phyloP scores from a whole-genome alignment of 1,140 invertebrate genomes.

The Dendrolimus punctatus region DNA sequence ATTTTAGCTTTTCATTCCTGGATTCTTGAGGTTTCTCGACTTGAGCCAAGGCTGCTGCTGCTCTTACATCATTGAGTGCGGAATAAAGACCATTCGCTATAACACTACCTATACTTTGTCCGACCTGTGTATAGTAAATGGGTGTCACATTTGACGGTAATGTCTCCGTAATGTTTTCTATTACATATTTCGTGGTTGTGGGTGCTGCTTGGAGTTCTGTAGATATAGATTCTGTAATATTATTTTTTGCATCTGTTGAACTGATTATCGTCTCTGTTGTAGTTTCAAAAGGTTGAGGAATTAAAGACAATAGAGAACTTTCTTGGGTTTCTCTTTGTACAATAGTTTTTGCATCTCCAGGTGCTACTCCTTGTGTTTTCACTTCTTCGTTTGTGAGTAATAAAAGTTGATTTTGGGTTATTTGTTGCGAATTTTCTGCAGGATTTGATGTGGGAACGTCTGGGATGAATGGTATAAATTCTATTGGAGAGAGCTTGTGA shows the following conservation, averaged over 20 bases:
- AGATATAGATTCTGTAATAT: slow-evolving; percentile 27
- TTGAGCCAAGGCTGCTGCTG: slow-evolving; percentile 36
- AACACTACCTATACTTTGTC: slow-evolving; percentile 39
- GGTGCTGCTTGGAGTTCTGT: slow-evolving; percentile 30
- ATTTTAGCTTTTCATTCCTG: slow-evolving; percentile 18
- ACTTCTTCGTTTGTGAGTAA: slow-evolving; percentile 52
- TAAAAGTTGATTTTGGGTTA: slow-evolving; percentile 38
- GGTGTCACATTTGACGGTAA: slow-evolving; percentile 34
- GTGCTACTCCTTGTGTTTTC: slow-evolving; percentile 45
- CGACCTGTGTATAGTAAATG: slow-evolving; percentile 51
- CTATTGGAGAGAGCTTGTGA: too few species aligned
- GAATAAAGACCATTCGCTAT: slow-evolving; percentile 53
- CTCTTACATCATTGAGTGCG: slow-evolving; percentile 50
- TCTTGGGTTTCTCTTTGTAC: slow-evolving; percentile 53
- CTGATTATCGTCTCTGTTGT: slow-evolving; percentile 34
- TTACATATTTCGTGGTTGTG: slow-evolving; percentile 34
- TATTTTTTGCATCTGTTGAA: slow-evolving; percentile 30
- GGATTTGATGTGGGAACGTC: slow-evolving; percentile 52
- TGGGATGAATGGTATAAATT: slow-evolving; percentile 52
- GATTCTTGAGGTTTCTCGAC: slow-evolving; percentile 24
- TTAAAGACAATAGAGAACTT: slow-evolving; percentile 30
- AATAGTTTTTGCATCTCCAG: slow-evolving; percentile 35
- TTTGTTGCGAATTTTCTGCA: slow-evolving; percentile 50
- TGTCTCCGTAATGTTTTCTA: slow-evolving; percentile 33
- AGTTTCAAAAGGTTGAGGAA: slow-evolving; percentile 38